Evolutionary conservation across 2,113 vertebrate species (phyloP).

Genomic region (Nycticebus coucang): DNA sequence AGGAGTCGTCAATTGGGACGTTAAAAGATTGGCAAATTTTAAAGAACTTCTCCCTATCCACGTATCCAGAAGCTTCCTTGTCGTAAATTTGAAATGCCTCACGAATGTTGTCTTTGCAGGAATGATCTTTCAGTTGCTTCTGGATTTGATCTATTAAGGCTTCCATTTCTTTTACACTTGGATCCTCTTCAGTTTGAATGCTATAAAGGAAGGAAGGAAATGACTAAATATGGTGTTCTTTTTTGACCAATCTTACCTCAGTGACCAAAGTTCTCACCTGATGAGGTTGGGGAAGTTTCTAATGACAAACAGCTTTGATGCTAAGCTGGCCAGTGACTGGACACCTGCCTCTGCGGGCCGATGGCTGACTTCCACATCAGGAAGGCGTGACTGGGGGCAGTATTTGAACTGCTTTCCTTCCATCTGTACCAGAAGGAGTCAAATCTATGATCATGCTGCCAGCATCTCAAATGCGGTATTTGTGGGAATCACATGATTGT

Average conservation of each 20-base stretch:
- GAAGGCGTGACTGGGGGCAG: neutral
- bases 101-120: slow-evolving; percentile 66
- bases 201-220: slow-evolving; percentile 66
- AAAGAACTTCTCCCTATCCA: slow-evolving; percentile 82
- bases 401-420: neutral
- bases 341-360: no score
- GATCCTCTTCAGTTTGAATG: neutral
- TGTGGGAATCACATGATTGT: neutral
- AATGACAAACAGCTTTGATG: neutral
- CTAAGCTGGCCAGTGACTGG: neutral
- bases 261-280: neutral
- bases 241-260: slow-evolving; percentile 10
- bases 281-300: neutral
- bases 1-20: slow-evolving; percentile 66
- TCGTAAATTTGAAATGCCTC: slow-evolving; percentile 78
- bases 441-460: neutral
- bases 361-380: neutral
- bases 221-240: neutral
- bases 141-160: slow-evolving; percentile 74
- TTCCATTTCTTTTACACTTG: slow-evolving; percentile 71
- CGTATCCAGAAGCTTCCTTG: slow-evolving; percentile 77
- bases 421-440: neutral
- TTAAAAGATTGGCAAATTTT: slow-evolving; percentile 78
- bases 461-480: neutral
- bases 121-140: slow-evolving; percentile 77